Evolutionary conservation across 2,113 vertebrate genomes (phyloP).

Genomic region (Podarcis muralis): DNA sequence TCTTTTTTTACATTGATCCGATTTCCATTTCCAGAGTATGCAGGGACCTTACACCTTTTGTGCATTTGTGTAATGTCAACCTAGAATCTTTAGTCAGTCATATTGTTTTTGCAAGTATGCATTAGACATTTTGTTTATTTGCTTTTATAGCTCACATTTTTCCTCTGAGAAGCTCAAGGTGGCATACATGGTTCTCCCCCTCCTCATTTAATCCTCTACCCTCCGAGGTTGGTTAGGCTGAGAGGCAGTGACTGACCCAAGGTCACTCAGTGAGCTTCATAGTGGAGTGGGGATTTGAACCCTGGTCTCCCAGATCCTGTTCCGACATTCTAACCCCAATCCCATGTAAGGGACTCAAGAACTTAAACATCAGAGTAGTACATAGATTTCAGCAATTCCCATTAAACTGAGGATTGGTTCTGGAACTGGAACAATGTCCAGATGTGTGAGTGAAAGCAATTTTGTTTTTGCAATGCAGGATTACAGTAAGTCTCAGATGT

Average conservation of each 20-base stretch:
- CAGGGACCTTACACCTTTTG: not conserved
- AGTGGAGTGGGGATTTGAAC: too few species aligned
- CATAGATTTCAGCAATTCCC: not conserved
- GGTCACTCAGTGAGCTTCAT: too few species aligned
- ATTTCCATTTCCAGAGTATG: not conserved
- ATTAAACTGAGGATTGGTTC: not conserved
- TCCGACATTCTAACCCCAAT: too few species aligned
- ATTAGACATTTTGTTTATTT: not conserved
- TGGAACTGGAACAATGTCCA: not conserved
- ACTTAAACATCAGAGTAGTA: not conserved
- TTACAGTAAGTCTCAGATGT: slow-evolving; percentile 26
- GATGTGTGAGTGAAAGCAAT: slow-evolving; percentile 25
- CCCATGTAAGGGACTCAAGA: not conserved
- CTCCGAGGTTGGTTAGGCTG: too few species aligned
- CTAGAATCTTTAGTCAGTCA: slow-evolving; percentile 6
- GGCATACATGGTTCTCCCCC: too few species aligned
- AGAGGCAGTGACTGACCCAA: too few species aligned
- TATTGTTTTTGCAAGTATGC: not conserved
- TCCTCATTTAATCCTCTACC: too few species aligned
- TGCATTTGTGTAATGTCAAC: slow-evolving; percentile 12
- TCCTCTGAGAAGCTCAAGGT: too few species aligned
- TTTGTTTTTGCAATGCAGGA: slow-evolving; percentile 7
- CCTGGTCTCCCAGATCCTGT: too few species aligned
- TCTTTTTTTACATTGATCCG: not conserved
- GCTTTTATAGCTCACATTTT: too few species aligned